A percentile compares a stretch with the other conserved stretches of the same genome.
Evolutionary conservation across 2,113 vertebrate species (phyloP).

Genomic region (Tachysurus fulvidraco): DNA sequence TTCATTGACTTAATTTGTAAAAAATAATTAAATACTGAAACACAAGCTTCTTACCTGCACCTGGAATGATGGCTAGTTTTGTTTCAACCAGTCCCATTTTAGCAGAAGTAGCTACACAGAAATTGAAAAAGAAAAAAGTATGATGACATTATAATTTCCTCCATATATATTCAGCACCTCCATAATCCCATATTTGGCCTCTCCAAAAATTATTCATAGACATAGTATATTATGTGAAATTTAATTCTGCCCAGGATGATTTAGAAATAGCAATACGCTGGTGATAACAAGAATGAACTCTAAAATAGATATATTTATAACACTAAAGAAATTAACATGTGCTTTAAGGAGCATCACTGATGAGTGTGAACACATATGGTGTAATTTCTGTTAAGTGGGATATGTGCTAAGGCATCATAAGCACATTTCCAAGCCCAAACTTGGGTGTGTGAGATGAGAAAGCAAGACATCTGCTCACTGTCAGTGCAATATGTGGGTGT

Average conservation of each 20-base stretch:
- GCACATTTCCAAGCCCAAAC: slow-evolving; percentile 55
- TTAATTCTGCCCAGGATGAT: neutral
- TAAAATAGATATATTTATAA: slow-evolving; percentile 12
- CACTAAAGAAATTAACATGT: slow-evolving; percentile 19
- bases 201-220: neutral
- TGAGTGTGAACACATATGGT: slow-evolving; percentile 54
- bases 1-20: neutral
- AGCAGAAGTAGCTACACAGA: slow-evolving; percentile 79
- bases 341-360: slow-evolving; percentile 27
- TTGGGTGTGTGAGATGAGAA: slow-evolving; percentile 51
- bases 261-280: neutral
- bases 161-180: neutral
- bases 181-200: neutral
- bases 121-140: slow-evolving; percentile 19
- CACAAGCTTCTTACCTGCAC: slow-evolving; percentile 81
- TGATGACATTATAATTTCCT: neutral
- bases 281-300: slow-evolving; percentile 21
- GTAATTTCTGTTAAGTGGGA: slow-evolving; percentile 39
- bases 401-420: slow-evolving; percentile 46
- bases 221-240: neutral
- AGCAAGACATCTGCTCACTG: slow-evolving; percentile 56
- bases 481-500: slow-evolving; percentile 38
- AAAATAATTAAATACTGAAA: neutral
- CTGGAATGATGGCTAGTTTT: slow-evolving; percentile 92
- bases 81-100: slow-evolving; percentile 98